Conservation (phyloP, 2,797 vertebrate genomes). For the Gadopsis bispinosus region DNA sequence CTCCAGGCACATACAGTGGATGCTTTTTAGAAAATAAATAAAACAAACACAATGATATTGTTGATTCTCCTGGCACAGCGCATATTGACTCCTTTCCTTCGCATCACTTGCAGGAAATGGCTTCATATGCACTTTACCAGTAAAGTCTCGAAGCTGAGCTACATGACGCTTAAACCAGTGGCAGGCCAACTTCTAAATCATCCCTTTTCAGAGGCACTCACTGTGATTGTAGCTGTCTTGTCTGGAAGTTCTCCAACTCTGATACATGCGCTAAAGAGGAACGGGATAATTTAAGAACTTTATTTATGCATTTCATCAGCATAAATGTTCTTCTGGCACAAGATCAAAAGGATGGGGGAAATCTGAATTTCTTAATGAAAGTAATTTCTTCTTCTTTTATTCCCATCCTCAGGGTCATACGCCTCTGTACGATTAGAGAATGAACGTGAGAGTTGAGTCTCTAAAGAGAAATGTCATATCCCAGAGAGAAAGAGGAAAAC, state of each 20-base stretch:
- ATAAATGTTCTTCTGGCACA: slow-evolving; percentile 88
- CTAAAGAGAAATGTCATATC: slow-evolving; percentile 75
- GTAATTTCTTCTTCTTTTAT: slow-evolving; percentile 89
- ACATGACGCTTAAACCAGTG: slow-evolving; percentile 61
- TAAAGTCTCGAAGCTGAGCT: slow-evolving; percentile 55
- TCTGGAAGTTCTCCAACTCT: slow-evolving; percentile 87
- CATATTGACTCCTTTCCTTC: slow-evolving; percentile 36
- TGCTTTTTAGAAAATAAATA: slow-evolving; percentile 19
- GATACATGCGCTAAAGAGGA: slow-evolving; percentile 81
- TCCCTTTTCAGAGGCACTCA: slow-evolving; percentile 81
- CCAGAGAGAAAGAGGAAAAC: slow-evolving; percentile 66
- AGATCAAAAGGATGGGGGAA: slow-evolving; percentile 87
- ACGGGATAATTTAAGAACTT: slow-evolving; percentile 86
- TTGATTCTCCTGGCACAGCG: slow-evolving; percentile 23
- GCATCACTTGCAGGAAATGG: slow-evolving; percentile 59
- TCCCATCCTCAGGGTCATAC: slow-evolving; percentile 87
- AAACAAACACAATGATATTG: not conserved
- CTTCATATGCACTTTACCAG: slow-evolving; percentile 57
- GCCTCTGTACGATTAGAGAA: slow-evolving; percentile 85
- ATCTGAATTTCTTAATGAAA: slow-evolving; percentile 91
- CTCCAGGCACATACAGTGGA: not conserved
- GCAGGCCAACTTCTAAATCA: slow-evolving; percentile 81
- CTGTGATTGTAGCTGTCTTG: slow-evolving; percentile 84
- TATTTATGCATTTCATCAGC: slow-evolving; percentile 90
- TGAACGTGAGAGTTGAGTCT: slow-evolving; percentile 81